Evolutionary conservation across 2,113 vertebrate genomes (phyloP).

Genomic region (Pelmatolapia mariae): DNA sequence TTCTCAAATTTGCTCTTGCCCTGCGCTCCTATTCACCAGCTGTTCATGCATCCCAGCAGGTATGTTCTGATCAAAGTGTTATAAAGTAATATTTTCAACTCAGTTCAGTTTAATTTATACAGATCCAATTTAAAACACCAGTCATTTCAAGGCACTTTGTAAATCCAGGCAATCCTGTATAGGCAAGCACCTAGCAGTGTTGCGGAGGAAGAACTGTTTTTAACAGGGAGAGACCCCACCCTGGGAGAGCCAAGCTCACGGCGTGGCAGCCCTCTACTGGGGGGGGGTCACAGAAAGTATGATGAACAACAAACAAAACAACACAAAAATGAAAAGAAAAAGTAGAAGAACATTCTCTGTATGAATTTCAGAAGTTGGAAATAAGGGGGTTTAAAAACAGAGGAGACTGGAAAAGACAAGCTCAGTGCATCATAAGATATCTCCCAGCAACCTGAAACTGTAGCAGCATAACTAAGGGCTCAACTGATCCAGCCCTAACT

Average conservation of each 20-base stretch:
- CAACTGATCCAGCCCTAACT: background rate
- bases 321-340: background rate
- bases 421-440: background rate
- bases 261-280: too few species aligned
- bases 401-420: background rate
- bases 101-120: background rate
- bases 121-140: background rate
- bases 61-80: constrained; percentile 38
- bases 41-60: constrained; percentile 90
- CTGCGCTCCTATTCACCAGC: constrained; percentile 86
- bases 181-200: background rate
- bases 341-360: background rate
- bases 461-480: background rate
- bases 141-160: background rate
- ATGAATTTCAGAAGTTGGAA: background rate
- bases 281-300: background rate
- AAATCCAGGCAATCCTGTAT: background rate
- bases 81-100: background rate
- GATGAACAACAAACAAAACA: background rate
- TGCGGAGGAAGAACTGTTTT: background rate
- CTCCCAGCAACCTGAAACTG: background rate
- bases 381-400: background rate
- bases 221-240: background rate
- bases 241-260: background rate
- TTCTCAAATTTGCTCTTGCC: constrained; percentile 87